phyloP scores from a whole-genome alignment of 2,113 vertebrate genomes.

The Gymnobelideus leadbeateri region DNA sequence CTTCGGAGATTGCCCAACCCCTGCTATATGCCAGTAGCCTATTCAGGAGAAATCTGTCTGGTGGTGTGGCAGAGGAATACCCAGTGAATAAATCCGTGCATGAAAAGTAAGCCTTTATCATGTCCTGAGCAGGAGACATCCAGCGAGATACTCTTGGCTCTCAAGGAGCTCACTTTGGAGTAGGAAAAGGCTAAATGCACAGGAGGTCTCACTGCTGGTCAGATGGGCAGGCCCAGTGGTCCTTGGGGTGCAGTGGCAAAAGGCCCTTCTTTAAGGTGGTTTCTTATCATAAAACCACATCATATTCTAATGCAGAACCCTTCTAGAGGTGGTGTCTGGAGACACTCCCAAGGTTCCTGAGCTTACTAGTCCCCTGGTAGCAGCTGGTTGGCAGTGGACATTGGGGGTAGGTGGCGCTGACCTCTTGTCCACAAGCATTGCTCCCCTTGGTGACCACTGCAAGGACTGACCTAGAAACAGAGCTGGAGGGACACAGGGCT shows the following conservation, averaged over 20 bases:
- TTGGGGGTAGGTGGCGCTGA: not conserved
- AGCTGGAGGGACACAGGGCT: too few relatives aligned
- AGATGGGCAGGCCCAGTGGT: too few relatives aligned
- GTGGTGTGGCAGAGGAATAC: too few relatives aligned
- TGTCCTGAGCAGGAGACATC: not conserved
- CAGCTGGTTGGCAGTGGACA: not conserved
- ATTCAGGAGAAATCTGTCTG: too few relatives aligned
- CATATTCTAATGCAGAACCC: not conserved
- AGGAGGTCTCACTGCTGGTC: too few relatives aligned
- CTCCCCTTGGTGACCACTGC: not conserved
- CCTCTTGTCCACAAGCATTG: not conserved
- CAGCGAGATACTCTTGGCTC: too few relatives aligned
- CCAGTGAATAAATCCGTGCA: not conserved
- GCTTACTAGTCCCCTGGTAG: not conserved
- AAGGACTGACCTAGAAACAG: not conserved
- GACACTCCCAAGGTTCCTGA: not conserved
- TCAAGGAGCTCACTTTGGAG: not conserved
- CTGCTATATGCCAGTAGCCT: not conserved
- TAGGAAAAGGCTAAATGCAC: too few relatives aligned
- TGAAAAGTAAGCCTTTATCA: not conserved
- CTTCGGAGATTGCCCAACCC: not conserved
- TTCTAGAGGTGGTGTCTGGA: not conserved
- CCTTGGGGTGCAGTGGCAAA: not conserved
- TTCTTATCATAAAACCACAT: not conserved
- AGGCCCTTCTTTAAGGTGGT: not conserved